Percentiles rank a stretch among this genome's conserved stretches.
Evolutionary conservation across 2,797 vertebrate species (phyloP).

Genomic region (Danio tinwini): DNA sequence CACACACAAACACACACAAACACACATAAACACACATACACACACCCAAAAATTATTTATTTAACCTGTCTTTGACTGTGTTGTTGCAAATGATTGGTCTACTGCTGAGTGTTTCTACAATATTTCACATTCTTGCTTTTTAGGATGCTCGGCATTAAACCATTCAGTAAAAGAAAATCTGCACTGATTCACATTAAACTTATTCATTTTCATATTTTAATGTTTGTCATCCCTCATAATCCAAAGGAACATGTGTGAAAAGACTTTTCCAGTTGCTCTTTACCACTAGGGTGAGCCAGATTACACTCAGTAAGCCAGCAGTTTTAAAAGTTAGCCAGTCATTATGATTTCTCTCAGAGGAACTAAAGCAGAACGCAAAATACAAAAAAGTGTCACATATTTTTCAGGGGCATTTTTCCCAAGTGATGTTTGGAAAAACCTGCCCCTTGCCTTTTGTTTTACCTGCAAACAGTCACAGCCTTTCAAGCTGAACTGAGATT

Average conservation of each 20-base stretch:
- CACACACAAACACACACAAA: too few species aligned
- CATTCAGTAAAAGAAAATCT: background rate
- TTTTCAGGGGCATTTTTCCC: background rate
- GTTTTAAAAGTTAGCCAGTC: background rate
- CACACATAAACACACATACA: too few species aligned
- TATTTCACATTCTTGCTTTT: background rate
- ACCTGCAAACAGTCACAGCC: constrained; percentile 15
- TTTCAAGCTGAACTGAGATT: constrained; percentile 39
- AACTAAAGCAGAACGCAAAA: background rate
- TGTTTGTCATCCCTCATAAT: constrained; percentile 44
- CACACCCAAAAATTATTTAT: too few species aligned
- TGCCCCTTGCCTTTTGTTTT: constrained; percentile 4
- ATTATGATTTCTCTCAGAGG: background rate
- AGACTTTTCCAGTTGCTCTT: background rate
- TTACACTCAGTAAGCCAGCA: background rate
- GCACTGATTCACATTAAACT: constrained; percentile 13
- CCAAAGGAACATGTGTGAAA: constrained; percentile 13
- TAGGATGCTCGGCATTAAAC: constrained; percentile 41
- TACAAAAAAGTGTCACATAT: background rate
- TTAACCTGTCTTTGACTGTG: constrained; percentile 5
- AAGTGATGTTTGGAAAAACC: constrained; percentile 5
- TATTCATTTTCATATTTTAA: constrained; percentile 45
- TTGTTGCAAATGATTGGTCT: constrained; percentile 14
- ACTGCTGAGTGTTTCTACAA: background rate
- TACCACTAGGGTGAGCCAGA: constrained; percentile 35